Evolutionary conservation across 2,113 vertebrate species (phyloP).

Genomic region (Paralichthys olivaceus): DNA sequence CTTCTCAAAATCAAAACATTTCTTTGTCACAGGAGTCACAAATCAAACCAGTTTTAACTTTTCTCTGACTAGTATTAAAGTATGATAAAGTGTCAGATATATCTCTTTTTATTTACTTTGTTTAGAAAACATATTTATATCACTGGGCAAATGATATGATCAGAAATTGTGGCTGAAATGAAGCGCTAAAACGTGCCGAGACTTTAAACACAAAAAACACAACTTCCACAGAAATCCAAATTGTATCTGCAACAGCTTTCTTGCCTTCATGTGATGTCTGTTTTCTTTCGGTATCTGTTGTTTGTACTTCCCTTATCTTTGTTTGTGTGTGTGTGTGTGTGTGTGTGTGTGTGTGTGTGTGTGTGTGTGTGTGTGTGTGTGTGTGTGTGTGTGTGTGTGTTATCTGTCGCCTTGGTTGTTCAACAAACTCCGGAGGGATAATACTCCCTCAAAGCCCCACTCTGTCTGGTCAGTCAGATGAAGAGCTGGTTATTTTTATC

Average conservation of each 20-base stretch:
- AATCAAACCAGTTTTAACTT: too few species aligned
- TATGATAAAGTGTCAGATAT: too few species aligned
- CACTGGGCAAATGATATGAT: too few species aligned
- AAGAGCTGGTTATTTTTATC: conserved; percentile 81
- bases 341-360: conserved; percentile 11
- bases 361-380: conserved; percentile 7
- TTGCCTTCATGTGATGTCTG: conserved; percentile 8
- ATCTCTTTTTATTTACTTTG: too few species aligned
- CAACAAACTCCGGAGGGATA: conserved; percentile 76
- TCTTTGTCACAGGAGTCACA: too few species aligned
- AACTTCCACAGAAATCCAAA: background rate
- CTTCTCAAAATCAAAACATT: too few species aligned
- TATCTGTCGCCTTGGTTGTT: conserved; percentile 70
- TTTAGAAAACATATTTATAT: too few species aligned
- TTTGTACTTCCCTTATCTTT: conserved; percentile 32
- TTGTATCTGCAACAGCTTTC: background rate
- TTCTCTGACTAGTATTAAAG: too few species aligned
- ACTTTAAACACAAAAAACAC: background rate
- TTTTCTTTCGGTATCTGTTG: conserved; percentile 38
- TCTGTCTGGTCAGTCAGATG: conserved; percentile 75
- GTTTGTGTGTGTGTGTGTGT: background rate
- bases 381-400: conserved; percentile 21
- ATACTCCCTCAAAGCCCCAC: conserved; percentile 76
- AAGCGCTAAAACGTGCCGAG: too few species aligned
- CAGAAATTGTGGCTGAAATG: too few species aligned